A percentile compares a stretch with the other conserved stretches of the same genome.
These are phyloP conservation scores for Drosophila flavopinicola DNA, from an alignment of 2,888 invertebrate species.

Conservation along the genomic window DNA sequence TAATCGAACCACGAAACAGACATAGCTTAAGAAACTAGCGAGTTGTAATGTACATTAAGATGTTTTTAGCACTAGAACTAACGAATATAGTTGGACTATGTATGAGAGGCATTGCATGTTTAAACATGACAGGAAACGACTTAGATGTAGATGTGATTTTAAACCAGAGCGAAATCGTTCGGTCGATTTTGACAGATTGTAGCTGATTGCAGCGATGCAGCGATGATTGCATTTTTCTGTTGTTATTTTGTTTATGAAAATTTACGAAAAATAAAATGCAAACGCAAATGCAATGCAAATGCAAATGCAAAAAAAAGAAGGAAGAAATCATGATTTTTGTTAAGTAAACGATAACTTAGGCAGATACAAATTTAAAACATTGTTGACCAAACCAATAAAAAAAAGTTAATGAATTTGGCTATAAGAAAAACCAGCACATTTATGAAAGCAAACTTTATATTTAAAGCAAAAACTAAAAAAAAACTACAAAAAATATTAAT, in stretches of 20 bases:
- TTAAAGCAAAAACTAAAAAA: slow-evolving; percentile 30
- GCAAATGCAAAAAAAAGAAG: slow-evolving; percentile 9
- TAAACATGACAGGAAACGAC: slow-evolving; percentile 46
- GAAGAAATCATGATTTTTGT: slow-evolving; percentile 44
- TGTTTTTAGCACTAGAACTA: slow-evolving; percentile 74
- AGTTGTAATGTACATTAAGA: slow-evolving; percentile 70
- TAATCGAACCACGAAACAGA: slow-evolving; percentile 32
- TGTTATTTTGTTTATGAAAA: slow-evolving; percentile 63
- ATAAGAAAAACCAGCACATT: slow-evolving; percentile 57
- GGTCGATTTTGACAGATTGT: slow-evolving; percentile 47
- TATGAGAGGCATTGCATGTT: slow-evolving; percentile 45
- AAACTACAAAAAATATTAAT: slow-evolving; percentile 7
- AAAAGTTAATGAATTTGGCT: slow-evolving; percentile 61
- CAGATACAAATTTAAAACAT: slow-evolving; percentile 61
- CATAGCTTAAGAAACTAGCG: slow-evolving; percentile 58
- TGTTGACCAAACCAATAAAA: slow-evolving; percentile 71
- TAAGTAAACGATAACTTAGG: slow-evolving; percentile 43
- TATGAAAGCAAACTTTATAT: slow-evolving; percentile 66
- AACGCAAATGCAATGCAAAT: background rate
- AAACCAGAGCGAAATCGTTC: slow-evolving; percentile 36
- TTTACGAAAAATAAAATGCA: too few relatives aligned
- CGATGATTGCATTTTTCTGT: slow-evolving; percentile 61
- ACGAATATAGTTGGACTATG: slow-evolving; percentile 57
- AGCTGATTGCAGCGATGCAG: too few relatives aligned
- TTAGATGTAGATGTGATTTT: slow-evolving; percentile 79